A percentile compares a stretch with the other conserved stretches of the same genome.
Conservation (phyloP, 2,888 invertebrate genomes). For the Xanthorhoe designata region DNA sequence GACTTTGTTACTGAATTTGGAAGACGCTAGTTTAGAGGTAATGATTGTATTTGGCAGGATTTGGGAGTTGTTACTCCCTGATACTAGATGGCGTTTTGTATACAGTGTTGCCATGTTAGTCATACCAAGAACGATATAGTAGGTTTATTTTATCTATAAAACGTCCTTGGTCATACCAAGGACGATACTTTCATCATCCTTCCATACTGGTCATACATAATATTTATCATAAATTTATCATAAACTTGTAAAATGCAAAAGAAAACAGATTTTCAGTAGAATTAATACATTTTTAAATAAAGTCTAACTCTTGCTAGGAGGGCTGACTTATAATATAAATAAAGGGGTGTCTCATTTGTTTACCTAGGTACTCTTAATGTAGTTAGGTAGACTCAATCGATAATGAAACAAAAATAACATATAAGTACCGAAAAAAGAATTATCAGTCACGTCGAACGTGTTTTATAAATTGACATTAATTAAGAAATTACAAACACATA, state of each 20-base stretch:
- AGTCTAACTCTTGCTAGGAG: background rate
- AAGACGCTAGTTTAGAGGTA: constrained; percentile 30
- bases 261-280: no score
- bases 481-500: background rate
- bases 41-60: constrained; percentile 1
- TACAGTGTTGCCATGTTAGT: no score
- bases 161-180: no score
- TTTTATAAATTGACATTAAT: constrained; percentile 6
- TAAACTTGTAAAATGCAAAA: no score
- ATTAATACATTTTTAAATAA: background rate
- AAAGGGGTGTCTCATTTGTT: background rate
- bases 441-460: background rate
- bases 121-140: no score
- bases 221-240: no score
- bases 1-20: constrained; percentile 3
- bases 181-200: no score
- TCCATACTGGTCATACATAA: no score
- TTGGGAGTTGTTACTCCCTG: background rate
- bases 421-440: no score
- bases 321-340: background rate
- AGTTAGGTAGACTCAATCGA: background rate
- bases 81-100: background rate
- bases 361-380: background rate
- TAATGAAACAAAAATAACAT: background rate
- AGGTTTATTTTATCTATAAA: no score